Base-by-base conservation (phyloP, 2,797 vertebrate genomes). In the Triplophysa bombifrons region DNA sequence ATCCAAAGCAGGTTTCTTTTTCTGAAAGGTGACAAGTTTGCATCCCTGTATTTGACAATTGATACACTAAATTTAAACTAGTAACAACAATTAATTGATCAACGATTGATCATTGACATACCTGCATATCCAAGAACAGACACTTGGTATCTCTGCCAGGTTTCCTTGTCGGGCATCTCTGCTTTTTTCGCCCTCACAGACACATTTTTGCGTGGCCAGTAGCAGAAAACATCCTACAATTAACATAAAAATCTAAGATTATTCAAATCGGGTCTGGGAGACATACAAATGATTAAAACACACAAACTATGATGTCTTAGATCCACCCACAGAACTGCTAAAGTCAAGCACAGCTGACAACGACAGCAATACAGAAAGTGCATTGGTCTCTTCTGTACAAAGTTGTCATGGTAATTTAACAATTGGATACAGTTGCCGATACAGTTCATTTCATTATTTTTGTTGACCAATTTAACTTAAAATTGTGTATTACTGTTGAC, bases 321-420 rank as follows among this genome's bases (percentile, higher is more conserved):
- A 27, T 63, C 11, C 58, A 60, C 58, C 58, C 58, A 60, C 11
- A 58, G 56, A 58, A 58, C 56, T 25, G 56, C 48, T 50, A 50
- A 13, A 50, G 3, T 16, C 48, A 50, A 50, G 48, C 48, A 50
- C 13, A 13, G 16, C 56, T 58, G 56, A 58, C 56, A 58, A 58
- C 22, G 56, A 58, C 56, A 58, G 22, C 22, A 25, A 25, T 25
- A 58, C 56, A 58, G 56, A 58, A 58, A 58, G 12, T 25, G 56
- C 56, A 58, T 58, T 30, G 27, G 27, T 30, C 48, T 50, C 48
- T 50, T 13, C 12, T 50, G 12, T 16, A 50, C 16, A 50, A 13
- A 50, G 16, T 12, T 50, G 12, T 50, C 10, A 50, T 16, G 48
- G 48, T 44, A 44, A 44, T 44, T 44, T 44, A 44, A 44, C 41